phyloP scores from a whole-genome alignment of 2,113 vertebrate genomes.

The Glaucidium brasilianum region DNA sequence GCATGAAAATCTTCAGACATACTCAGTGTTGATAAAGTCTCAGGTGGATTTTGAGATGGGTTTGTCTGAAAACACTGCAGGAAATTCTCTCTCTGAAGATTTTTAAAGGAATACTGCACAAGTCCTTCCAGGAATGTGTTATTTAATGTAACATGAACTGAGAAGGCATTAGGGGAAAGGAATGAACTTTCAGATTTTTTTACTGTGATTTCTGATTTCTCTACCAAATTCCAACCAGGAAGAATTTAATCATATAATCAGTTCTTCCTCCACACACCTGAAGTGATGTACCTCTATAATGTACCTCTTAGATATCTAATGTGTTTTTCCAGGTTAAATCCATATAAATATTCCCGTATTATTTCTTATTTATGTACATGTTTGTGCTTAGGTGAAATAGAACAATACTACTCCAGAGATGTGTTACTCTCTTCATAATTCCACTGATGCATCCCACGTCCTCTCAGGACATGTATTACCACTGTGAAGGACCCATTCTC shows the following conservation, averaged over 20 bases:
- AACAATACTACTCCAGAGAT: neutral
- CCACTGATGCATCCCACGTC: neutral
- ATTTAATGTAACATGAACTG: neutral
- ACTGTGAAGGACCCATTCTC: neutral
- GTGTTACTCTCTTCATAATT: neutral
- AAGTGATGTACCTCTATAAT: neutral
- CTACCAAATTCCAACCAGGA: neutral
- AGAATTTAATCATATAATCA: neutral
- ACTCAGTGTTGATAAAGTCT: neutral
- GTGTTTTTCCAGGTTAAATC: neutral
- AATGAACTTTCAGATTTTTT: neutral
- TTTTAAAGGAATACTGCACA: neutral
- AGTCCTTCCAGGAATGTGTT: neutral
- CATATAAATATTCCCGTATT: neutral
- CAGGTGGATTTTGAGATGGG: neutral
- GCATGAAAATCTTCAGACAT: neutral
- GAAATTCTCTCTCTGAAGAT: neutral
- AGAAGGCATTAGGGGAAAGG: neutral
- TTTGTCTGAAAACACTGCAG: neutral
- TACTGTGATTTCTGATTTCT: neutral
- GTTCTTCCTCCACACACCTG: neutral
- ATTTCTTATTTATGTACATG: neutral
- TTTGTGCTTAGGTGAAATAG: neutral
- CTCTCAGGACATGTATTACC: neutral
- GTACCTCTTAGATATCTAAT: neutral